Conservation (phyloP, 2,888 invertebrate species). For the Rhamnusium bicolor region DNA sequence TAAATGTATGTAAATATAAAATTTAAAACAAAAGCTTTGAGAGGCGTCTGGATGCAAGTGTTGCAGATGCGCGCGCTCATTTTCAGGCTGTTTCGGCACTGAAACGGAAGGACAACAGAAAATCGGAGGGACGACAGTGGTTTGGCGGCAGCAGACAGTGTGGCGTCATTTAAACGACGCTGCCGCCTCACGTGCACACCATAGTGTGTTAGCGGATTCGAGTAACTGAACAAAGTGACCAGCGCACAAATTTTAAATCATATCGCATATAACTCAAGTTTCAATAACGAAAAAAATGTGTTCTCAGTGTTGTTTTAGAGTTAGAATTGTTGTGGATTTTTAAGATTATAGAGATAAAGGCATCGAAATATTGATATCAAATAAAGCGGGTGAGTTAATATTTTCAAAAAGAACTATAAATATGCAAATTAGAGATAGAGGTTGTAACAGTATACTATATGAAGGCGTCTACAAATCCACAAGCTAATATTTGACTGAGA, state of each 20-base stretch:
- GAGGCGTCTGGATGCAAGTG: constrained; percentile 47
- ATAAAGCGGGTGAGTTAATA: constrained; percentile 6
- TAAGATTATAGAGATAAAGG: not conserved
- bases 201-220: constrained; percentile 21
- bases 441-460: too few species aligned
- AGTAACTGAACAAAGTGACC: constrained; percentile 9
- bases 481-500: too few species aligned
- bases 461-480: too few species aligned
- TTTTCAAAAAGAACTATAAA: not conserved
- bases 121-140: constrained; percentile 56
- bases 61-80: constrained; percentile 52
- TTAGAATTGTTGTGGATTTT: constrained; percentile 8
- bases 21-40: constrained; percentile 13
- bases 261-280: constrained; percentile 18
- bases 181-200: constrained; percentile 60
- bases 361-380: not conserved
- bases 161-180: constrained; percentile 58
- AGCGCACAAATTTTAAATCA: constrained; percentile 29
- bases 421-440: too few species aligned
- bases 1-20: not conserved
- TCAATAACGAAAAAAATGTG: constrained; percentile 16
- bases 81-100: constrained; percentile 33
- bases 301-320: constrained; percentile 26
- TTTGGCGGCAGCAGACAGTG: constrained; percentile 64
- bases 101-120: constrained; percentile 35